These are phyloP conservation scores for Salvelinus namaycush DNA, from an alignment of 2,113 vertebrate species.

Conservation along the genomic window DNA sequence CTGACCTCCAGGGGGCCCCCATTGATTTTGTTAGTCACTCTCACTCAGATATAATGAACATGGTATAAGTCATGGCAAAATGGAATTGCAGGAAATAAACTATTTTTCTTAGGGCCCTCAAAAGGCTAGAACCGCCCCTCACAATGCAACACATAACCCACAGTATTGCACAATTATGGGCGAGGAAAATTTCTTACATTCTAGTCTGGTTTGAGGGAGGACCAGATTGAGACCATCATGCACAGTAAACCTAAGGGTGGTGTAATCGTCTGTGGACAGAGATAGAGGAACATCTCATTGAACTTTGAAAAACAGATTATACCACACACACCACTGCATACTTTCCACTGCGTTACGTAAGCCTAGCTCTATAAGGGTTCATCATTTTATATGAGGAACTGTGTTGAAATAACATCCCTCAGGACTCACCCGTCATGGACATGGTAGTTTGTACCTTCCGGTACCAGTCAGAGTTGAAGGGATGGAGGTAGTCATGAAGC, in stretches of 20 bases:
- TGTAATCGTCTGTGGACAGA: neutral
- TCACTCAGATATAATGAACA: no score
- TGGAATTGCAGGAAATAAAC: no score
- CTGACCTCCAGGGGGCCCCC: no score
- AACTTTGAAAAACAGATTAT: neutral
- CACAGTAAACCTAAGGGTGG: slow-evolving; percentile 9
- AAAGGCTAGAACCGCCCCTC: neutral
- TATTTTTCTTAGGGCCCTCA: no score
- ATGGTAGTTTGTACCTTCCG: slow-evolving; percentile 4
- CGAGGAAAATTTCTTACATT: neutral
- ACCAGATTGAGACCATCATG: slow-evolving; percentile 6
- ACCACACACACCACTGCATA: neutral
- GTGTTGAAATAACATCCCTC: no score
- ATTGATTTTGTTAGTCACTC: no score
- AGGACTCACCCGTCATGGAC: slow-evolving; percentile 7
- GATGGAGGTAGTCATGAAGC: neutral
- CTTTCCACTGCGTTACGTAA: neutral
- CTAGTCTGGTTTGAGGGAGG: neutral
- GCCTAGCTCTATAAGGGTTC: no score
- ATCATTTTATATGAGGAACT: no score
- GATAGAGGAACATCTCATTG: neutral
- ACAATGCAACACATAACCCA: neutral
- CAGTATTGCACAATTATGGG: neutral
- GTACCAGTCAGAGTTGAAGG: slow-evolving; percentile 17
- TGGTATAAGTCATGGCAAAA: no score